These are phyloP conservation scores for Martes martes DNA, from an alignment of 2,113 vertebrate genomes.

Conservation along the genomic window DNA sequence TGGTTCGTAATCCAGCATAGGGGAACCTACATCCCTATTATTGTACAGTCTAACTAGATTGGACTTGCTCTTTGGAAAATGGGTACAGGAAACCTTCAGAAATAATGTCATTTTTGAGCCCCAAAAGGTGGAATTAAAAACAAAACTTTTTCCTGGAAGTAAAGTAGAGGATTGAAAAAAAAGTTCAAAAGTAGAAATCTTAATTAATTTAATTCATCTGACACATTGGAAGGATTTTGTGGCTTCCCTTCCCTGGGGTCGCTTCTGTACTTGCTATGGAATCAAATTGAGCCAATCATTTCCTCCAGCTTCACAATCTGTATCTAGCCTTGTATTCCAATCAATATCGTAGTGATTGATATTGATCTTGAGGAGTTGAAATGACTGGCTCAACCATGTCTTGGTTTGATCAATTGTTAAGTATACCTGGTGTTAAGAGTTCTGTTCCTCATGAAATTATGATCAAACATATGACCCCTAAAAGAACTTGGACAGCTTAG, in stretches of 20 bases:
- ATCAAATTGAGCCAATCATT: neutral
- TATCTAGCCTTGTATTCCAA: neutral
- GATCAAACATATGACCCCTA: neutral
- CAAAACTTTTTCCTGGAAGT: neutral
- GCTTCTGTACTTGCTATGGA: neutral
- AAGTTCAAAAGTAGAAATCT: neutral
- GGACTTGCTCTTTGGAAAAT: neutral
- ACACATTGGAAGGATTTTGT: neutral
- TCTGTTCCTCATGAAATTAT: constrained; percentile 29
- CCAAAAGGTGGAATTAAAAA: constrained; percentile 2
- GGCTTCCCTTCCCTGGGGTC: neutral
- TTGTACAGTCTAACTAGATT: neutral
- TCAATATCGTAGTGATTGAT: neutral
- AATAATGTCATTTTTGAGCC: neutral
- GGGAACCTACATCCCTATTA: neutral
- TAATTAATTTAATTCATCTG: constrained; percentile 3
- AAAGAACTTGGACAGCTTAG: neutral
- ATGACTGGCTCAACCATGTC: neutral
- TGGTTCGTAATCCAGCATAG: neutral
- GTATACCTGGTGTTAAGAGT: neutral
- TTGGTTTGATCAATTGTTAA: constrained; percentile 27
- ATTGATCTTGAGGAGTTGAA: neutral
- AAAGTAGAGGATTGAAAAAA: neutral
- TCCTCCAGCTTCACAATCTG: neutral
- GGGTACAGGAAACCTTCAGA: neutral